Evolutionary conservation across 2,888 invertebrate species (phyloP).

Genomic region (Tetramorium bicarinatum): DNA sequence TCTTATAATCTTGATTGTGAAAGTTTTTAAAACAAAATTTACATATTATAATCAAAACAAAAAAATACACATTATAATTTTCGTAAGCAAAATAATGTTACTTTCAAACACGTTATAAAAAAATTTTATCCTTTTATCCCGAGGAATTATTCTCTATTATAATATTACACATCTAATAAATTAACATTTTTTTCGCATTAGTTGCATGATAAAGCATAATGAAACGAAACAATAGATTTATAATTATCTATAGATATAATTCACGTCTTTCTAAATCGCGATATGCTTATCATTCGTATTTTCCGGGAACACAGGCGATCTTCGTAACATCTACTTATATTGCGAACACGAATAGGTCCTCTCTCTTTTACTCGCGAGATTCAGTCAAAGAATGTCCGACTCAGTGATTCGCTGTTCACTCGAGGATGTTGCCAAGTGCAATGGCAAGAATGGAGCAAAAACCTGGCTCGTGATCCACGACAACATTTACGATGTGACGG

Average conservation of each 20-base stretch:
- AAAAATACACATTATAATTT: neutral
- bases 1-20: too few species aligned
- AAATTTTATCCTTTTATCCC: neutral
- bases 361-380: neutral
- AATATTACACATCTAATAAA: neutral
- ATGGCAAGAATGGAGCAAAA: slow-evolving; percentile 88
- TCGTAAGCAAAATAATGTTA: neutral
- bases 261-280: slow-evolving; percentile 4
- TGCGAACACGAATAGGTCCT: neutral
- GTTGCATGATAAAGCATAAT: neutral
- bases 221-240: neutral
- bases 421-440: slow-evolving; percentile 88
- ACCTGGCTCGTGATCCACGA: slow-evolving; percentile 90
- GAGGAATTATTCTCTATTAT: neutral
- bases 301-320: slow-evolving; percentile 1
- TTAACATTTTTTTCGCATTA: neutral
- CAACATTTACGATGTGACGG: slow-evolving; percentile 90
- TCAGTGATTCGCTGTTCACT: slow-evolving; percentile 64
- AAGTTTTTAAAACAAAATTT: too few species aligned
- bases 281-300: slow-evolving; percentile 37
- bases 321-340: slow-evolving; percentile 15
- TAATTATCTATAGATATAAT: slow-evolving; percentile 42
- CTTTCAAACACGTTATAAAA: neutral
- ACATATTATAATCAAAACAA: neutral
- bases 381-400: slow-evolving; percentile 19